Percentiles rank a stretch among this genome's conserved stretches.
phyloP scores from a whole-genome alignment of 2,797 vertebrate genomes.

The Poeciliopsis infans region DNA sequence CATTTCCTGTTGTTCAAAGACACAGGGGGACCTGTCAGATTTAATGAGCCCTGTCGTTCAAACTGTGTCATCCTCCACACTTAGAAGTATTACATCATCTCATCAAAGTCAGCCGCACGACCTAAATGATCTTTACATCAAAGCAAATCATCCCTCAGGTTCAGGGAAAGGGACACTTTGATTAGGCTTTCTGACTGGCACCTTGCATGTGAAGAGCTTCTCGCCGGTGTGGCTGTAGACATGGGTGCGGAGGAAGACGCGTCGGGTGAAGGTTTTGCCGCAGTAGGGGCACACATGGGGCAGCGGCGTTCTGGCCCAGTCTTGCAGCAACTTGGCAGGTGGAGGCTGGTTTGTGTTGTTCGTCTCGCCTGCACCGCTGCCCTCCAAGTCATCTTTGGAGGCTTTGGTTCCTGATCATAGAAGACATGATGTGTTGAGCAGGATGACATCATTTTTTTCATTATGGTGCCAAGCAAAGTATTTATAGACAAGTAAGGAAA shows the following conservation, averaged over 20 bases:
- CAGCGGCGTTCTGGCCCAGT: conserved; percentile 73
- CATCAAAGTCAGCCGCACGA: conserved; percentile 30
- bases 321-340: conserved; percentile 77
- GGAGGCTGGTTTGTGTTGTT: conserved; percentile 69
- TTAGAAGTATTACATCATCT: conserved; percentile 61
- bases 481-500: neutral
- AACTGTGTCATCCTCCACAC: conserved; percentile 25
- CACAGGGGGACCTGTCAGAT: conserved; percentile 40
- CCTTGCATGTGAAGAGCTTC: conserved; percentile 89
- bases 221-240: conserved; percentile 92
- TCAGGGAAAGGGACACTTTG: conserved; percentile 23
- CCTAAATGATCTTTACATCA: conserved; percentile 46
- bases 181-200: conserved; percentile 47
- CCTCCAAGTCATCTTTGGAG: conserved; percentile 54
- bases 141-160: conserved; percentile 33
- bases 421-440: neutral
- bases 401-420: conserved; percentile 50
- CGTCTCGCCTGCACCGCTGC: conserved; percentile 34
- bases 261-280: conserved; percentile 89
- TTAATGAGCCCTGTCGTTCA: conserved; percentile 46
- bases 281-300: conserved; percentile 88
- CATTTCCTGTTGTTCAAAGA: conserved; percentile 24
- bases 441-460: neutral
- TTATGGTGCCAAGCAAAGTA: neutral
- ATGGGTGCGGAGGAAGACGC: conserved; percentile 90